Base-by-base conservation (phyloP, 2,888 invertebrate species). In the Thera obeliscata region DNA sequence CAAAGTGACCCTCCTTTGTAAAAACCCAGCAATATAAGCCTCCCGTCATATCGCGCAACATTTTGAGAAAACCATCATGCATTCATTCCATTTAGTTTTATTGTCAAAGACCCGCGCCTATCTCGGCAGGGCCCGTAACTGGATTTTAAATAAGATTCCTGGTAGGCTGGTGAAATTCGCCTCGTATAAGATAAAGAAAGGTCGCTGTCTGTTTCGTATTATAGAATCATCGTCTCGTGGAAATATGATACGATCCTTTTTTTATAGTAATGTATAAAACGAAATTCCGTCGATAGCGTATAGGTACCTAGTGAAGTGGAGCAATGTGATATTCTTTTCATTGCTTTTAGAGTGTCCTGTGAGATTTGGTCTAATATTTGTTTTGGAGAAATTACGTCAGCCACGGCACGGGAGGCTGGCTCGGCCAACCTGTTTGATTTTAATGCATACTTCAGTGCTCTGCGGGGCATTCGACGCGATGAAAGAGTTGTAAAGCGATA, bases 11-110 rank as follows among this genome's bases (percentile, higher is more conserved):
- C 83, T 84, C 86, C 86, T 78, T 82, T 61, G 77, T 81, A 85
- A 80, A 85, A 87, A 86, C 87, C 85, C 80, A 76, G 84, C 80
- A 82, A 83, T 87, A 85, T 66, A 87, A 84, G 83, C 79, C 82
- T 76, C 83, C 83, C 86, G 82, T 89, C 90, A 90, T 92, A 91
- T 90, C 89, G 82, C 78, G 86, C 84, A 71, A 78, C 85, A 82
- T 85, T 85, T 87, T 87, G 87, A 88, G 89, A 88, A 89, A 88
- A 87, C 88, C 87, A 88, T 90, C 90, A 87, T 86, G 85, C 90
- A 92, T 93, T 92, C 92, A 89, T 93, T 93, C 91, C 91, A 93
- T 93, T 93, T 93, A 91, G 93, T 93, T 93, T 92, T 93, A 93
- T 92, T 93, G 92, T 91, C 87, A 81, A 84, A 88, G 89, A 85